These are phyloP conservation scores for Pandemis cinnamomeana DNA, from an alignment of 2,888 invertebrate species.

Conservation along the genomic window DNA sequence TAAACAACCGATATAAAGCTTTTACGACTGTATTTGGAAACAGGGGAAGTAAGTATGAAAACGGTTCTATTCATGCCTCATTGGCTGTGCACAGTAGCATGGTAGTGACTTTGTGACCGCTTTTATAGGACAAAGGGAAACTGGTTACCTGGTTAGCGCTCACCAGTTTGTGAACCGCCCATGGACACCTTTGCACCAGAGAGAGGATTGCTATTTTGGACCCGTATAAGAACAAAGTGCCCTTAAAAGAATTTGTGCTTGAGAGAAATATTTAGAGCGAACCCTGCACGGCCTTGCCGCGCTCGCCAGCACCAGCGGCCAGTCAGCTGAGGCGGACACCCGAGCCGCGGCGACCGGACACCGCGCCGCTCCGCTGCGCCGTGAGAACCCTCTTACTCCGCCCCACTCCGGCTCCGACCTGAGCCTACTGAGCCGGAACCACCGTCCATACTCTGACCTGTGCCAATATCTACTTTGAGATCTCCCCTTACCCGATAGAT, in stretches of 20 bases:
- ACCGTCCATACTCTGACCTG: not conserved
- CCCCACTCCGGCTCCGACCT: not conserved
- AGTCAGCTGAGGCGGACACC: conserved; percentile 44
- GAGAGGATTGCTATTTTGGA: no score
- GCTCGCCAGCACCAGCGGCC: conserved; percentile 21
- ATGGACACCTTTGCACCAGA: no score
- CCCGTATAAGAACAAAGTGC: no score
- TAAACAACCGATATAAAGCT: no score
- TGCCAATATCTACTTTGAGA: not conserved
- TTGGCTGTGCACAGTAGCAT: no score
- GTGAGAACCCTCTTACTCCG: conserved; percentile 9
- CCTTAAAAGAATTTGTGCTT: not conserved
- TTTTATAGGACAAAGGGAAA: no score
- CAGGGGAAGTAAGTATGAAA: no score
- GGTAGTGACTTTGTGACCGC: no score
- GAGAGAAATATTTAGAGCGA: not conserved
- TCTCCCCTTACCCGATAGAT: not conserved
- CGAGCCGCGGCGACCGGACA: conserved; percentile 57
- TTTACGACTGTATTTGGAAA: no score
- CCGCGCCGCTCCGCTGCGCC: conserved; percentile 56
- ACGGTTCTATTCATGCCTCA: no score
- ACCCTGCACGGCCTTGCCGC: not conserved
- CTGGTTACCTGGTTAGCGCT: no score
- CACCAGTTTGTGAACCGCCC: not conserved
- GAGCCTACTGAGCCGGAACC: not conserved